Percentiles rank a stretch among this genome's conserved stretches.
These are phyloP conservation scores for Temnopleurus reevesii DNA, from an alignment of 53 echinoderm and acorn worm species.

Conservation along the genomic window DNA sequence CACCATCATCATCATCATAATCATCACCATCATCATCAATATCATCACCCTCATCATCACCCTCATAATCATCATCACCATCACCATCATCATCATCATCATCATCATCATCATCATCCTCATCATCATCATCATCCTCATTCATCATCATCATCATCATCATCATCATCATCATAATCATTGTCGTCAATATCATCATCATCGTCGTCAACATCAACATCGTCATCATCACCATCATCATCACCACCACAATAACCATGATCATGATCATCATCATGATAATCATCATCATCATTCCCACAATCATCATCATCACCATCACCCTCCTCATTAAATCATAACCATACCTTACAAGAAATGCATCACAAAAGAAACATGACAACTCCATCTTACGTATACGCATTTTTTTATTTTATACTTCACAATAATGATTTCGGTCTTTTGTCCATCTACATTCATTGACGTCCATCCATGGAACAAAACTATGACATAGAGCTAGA, in stretches of 20 bases:
- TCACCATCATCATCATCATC: not conserved
- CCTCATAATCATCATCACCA: not conserved
- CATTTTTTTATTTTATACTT: slow-evolving; percentile 12
- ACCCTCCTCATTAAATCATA: not conserved
- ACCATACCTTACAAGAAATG: not conserved
- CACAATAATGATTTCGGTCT: not conserved
- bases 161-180: not conserved
- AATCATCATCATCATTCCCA: not conserved
- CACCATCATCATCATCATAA: not conserved
- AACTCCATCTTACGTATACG: not conserved
- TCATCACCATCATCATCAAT: slow-evolving; percentile 14
- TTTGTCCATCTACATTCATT: slow-evolving; percentile 15
- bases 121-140: no score
- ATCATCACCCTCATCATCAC: not conserved
- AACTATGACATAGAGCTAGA: slow-evolving; percentile 10
- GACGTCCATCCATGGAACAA: not conserved
- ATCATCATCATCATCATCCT: not conserved
- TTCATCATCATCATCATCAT: no score
- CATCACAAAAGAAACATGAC: not conserved
- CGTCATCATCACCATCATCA: not conserved
- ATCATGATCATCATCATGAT: not conserved
- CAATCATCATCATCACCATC: not conserved
- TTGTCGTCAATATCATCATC: no score
- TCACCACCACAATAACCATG: not conserved
- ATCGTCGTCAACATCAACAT: no score